A percentile compares a stretch with the other conserved stretches of the same genome.
Conservation (phyloP, 2,888 invertebrate species). For the Drosophila eohydei region DNA sequence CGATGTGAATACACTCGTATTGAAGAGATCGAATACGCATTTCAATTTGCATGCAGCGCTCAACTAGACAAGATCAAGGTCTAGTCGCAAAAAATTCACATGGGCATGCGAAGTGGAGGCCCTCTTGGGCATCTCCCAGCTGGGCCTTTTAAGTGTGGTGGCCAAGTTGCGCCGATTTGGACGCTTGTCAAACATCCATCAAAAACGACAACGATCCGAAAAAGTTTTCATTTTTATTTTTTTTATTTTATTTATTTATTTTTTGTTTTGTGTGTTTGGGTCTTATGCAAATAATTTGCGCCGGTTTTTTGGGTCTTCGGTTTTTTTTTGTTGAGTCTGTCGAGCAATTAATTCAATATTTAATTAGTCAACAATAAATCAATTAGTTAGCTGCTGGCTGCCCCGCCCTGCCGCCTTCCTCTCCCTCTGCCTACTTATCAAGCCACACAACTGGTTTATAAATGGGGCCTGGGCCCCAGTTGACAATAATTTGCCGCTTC, state of each 20-base stretch:
- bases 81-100: conserved; percentile 39
- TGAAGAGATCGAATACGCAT: conserved; percentile 25
- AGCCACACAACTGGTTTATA: conserved; percentile 62
- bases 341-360: conserved; percentile 76
- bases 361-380: conserved; percentile 80
- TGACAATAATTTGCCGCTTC: conserved; percentile 65
- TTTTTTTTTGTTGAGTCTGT: conserved; percentile 33
- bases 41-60: conserved; percentile 56
- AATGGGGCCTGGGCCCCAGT: conserved; percentile 55
- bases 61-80: conserved; percentile 70
- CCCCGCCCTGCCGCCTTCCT: not conserved
- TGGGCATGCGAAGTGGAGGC: conserved; percentile 30
- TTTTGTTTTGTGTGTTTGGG: conserved; percentile 21
- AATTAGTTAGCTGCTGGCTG: conserved; percentile 62
- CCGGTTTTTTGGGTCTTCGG: conserved; percentile 35
- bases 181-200: conserved; percentile 70
- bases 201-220: conserved; percentile 58
- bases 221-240: conserved; percentile 16
- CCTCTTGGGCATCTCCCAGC: conserved; percentile 2
- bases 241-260: conserved; percentile 12
- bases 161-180: conserved; percentile 44
- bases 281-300: conserved; percentile 70
- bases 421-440: not conserved
- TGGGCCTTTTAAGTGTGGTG: conserved; percentile 32
- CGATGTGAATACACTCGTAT: conserved; percentile 30